These are phyloP conservation scores for Rhizomys pruinosus DNA, from an alignment of 2,113 vertebrate species.

Conservation along the genomic window DNA sequence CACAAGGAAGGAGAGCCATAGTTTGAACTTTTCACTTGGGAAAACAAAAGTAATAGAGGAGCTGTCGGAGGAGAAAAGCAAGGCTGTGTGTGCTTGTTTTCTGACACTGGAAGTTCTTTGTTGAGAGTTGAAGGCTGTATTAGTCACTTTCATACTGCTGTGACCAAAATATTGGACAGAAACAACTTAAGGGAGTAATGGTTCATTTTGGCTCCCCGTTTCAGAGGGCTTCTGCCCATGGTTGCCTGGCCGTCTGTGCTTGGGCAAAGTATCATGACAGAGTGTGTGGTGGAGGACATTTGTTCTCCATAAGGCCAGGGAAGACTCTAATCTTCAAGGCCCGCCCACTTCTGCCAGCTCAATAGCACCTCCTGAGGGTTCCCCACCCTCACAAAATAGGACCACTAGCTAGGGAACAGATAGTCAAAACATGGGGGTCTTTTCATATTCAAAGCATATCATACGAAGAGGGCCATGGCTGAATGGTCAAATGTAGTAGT, in stretches of 20 bases:
- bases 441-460: neutral
- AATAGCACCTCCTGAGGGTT: neutral
- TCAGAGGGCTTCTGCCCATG: neutral
- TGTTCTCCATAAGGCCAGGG: neutral
- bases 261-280: neutral
- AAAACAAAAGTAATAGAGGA: neutral
- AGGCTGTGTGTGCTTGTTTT: neutral
- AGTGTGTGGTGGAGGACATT: neutral
- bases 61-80: neutral
- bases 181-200: neutral
- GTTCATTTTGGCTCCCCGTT: neutral
- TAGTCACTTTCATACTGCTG: neutral
- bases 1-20: neutral
- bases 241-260: neutral
- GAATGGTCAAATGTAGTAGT: neutral
- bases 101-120: neutral
- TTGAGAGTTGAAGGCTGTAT: neutral
- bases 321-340: neutral
- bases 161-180: neutral
- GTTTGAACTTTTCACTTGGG: neutral
- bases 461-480: neutral
- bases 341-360: neutral
- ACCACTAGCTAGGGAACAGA: neutral
- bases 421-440: neutral
- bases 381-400: neutral